phyloP scores from a whole-genome alignment of 2,113 vertebrate species.

The Serinus canaria region DNA sequence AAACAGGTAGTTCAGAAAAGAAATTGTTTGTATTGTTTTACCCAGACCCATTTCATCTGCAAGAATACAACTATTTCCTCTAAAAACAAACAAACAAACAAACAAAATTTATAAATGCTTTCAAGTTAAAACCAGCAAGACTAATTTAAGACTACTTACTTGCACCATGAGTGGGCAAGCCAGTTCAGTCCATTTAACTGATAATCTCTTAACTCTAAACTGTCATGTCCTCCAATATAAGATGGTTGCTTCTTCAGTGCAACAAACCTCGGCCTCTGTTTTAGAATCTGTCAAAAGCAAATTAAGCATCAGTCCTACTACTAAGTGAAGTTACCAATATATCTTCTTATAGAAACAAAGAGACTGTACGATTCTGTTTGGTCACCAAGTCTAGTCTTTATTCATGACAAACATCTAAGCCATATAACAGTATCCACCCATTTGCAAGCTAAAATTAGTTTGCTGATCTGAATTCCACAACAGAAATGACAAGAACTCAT shows the following conservation, averaged over 20 bases:
- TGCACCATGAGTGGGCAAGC: conserved; percentile 99
- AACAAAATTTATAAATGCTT: background rate
- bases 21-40: conserved; percentile 98
- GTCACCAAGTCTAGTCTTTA: background rate
- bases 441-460: conserved; percentile 4
- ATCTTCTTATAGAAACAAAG: background rate
- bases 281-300: conserved; percentile 82
- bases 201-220: conserved; percentile 93
- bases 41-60: conserved; percentile 96
- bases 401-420: background rate
- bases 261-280: conserved; percentile 91
- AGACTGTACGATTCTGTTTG: background rate
- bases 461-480: background rate
- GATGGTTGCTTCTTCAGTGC: conserved; percentile 92
- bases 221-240: conserved; percentile 86
- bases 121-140: background rate
- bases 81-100: conserved; percentile 37
- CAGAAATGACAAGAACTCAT: background rate
- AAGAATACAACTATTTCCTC: conserved; percentile 76
- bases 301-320: conserved; percentile 10
- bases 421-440: background rate
- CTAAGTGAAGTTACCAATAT: background rate
- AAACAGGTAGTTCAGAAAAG: conserved; percentile 93
- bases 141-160: conserved; percentile 78
- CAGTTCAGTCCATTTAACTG: conserved; percentile 94